Conservation (phyloP, 2,113 vertebrate genomes). For the Rhea americana region DNA sequence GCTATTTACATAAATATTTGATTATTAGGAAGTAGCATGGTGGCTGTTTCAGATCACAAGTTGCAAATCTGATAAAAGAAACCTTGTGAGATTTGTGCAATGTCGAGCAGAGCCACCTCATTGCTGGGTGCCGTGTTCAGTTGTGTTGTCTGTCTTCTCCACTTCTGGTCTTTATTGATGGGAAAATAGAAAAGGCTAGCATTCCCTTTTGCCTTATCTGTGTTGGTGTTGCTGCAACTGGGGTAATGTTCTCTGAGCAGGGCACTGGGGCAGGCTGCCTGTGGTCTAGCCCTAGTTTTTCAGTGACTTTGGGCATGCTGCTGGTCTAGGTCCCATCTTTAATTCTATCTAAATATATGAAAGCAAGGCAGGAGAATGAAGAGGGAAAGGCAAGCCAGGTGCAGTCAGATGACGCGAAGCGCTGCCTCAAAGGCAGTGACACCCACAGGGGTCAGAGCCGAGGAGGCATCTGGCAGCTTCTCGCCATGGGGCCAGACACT, state of each 20-base stretch:
- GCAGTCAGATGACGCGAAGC: background rate
- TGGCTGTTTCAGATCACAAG: background rate
- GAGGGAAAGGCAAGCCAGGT: rapidly evolving
- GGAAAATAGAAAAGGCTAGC: background rate
- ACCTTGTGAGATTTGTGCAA: background rate
- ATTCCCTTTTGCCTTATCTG: rapidly evolving
- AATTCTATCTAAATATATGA: background rate
- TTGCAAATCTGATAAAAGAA: background rate
- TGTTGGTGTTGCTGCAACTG: background rate
- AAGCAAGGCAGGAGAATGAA: background rate
- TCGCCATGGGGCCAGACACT: background rate
- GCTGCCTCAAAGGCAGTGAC: background rate
- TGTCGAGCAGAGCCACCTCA: background rate
- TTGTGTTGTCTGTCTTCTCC: background rate
- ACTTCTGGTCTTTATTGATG: background rate
- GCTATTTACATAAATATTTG: constrained; percentile 24
- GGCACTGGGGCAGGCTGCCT: background rate
- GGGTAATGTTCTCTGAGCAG: rapidly evolving
- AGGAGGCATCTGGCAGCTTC: rapidly evolving
- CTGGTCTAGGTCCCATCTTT: background rate
- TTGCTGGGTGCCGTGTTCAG: background rate
- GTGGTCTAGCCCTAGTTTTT: background rate
- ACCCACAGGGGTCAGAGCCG: rapidly evolving
- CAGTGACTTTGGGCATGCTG: background rate
- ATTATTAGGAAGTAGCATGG: constrained; percentile 13